Percentiles rank a stretch among this genome's conserved stretches.
Conservation (phyloP, 2,888 invertebrate species). For the Drosophila planitibia region DNA sequence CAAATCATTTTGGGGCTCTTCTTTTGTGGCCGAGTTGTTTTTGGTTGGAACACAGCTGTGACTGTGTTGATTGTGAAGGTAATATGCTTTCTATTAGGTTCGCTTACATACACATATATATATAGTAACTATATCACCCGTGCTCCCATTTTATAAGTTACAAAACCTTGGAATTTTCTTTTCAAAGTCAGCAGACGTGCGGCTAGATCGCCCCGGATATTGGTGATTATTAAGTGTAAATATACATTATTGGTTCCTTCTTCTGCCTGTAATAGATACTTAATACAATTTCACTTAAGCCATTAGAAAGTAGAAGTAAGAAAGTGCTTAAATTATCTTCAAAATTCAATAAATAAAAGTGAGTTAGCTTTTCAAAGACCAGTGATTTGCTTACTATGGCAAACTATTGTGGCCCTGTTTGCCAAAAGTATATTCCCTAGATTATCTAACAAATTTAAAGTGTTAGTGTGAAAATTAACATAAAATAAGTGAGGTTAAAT, state of each 20-base stretch:
- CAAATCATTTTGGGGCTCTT: neutral
- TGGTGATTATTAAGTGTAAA: neutral
- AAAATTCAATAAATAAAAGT: neutral
- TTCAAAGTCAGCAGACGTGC: slow-evolving; percentile 1
- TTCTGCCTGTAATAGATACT: neutral
- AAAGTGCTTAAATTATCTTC: neutral
- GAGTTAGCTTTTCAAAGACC: neutral
- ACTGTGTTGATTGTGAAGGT: slow-evolving; percentile 21
- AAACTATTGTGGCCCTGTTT: neutral
- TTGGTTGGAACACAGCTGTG: slow-evolving; percentile 40
- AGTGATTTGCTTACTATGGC: neutral
- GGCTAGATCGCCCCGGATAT: neutral
- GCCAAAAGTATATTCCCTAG: neutral
- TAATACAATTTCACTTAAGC: neutral
- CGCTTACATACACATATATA: slow-evolving; percentile 3
- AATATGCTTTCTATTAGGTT: slow-evolving; percentile 18
- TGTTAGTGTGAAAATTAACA: neutral
- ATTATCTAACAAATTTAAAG: neutral
- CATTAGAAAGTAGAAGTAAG: neutral
- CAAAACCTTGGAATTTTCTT: slow-evolving; percentile 1
- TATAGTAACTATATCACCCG: slow-evolving; percentile 10
- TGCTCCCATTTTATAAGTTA: neutral
- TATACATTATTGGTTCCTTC: neutral
- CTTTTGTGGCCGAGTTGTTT: slow-evolving; percentile 11
- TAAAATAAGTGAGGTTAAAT: neutral